Conservation (phyloP, 2,797 vertebrate species). For the Chloroceryle amazona region DNA sequence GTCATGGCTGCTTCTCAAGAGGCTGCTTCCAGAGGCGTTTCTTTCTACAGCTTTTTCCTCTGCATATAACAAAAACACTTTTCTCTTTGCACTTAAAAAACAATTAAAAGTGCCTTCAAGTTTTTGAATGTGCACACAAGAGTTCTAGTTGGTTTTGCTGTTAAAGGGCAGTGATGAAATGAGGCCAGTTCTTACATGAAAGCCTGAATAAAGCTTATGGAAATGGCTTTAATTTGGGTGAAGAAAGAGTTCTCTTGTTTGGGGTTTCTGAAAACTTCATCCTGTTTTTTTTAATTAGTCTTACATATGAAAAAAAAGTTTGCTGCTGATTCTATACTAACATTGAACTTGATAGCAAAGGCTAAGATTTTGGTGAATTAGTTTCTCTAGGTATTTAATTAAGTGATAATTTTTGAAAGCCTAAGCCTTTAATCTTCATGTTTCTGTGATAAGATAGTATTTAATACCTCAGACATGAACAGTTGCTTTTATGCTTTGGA, state of each 20-base stretch:
- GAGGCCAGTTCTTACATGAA: background rate
- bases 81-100: background rate
- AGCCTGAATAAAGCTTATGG: background rate
- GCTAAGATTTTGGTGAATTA: background rate
- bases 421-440: background rate
- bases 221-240: background rate
- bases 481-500: background rate
- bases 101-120: background rate
- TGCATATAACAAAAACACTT: background rate
- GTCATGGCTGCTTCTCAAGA: constrained; percentile 6
- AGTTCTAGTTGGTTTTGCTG: background rate
- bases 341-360: background rate
- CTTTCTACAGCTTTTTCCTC: background rate
- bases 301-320: background rate
- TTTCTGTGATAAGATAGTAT: background rate
- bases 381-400: background rate
- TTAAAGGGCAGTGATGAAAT: background rate
- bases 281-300: background rate
- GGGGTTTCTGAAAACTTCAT: background rate
- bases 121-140: background rate
- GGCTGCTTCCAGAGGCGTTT: background rate
- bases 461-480: background rate
- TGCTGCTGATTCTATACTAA: background rate
- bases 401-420: background rate
- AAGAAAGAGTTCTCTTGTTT: background rate